These are phyloP conservation scores for Phlogophora meticulosa DNA, from an alignment of 2,888 invertebrate species.

Conservation along the genomic window DNA sequence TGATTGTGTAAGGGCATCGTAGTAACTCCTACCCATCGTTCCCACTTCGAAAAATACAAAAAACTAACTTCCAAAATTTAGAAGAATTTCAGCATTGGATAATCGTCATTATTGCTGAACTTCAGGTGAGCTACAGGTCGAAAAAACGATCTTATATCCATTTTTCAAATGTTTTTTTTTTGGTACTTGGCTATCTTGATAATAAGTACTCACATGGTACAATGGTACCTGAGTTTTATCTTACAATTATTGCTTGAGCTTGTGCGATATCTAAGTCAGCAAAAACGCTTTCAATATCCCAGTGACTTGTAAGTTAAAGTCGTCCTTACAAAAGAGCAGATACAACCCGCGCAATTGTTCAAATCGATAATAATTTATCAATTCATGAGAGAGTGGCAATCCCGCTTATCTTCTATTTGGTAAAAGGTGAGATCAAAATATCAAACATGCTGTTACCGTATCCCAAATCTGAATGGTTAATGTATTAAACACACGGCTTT, in stretches of 20 bases:
- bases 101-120: not conserved
- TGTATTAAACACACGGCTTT: not conserved
- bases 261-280: not conserved
- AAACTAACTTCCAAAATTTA: too few species aligned
- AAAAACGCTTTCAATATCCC: not conserved
- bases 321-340: too few species aligned
- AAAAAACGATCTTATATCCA: too few species aligned
- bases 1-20: not conserved
- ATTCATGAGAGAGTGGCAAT: not conserved
- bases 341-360: too few species aligned
- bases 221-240: too few species aligned
- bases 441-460: slow-evolving; percentile 4
- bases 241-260: too few species aligned
- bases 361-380: too few species aligned
- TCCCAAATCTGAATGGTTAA: slow-evolving; percentile 3
- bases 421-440: slow-evolving; percentile 10
- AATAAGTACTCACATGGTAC: too few species aligned
- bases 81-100: not conserved
- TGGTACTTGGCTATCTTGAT: too few species aligned
- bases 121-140: too few species aligned
- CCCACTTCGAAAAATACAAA: not conserved
- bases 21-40: not conserved
- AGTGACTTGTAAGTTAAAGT: too few species aligned
- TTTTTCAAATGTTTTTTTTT: too few species aligned
- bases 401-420: slow-evolving; percentile 11